Conservation (phyloP, 2,888 invertebrate genomes). For the Drosophila stalkeri region DNA sequence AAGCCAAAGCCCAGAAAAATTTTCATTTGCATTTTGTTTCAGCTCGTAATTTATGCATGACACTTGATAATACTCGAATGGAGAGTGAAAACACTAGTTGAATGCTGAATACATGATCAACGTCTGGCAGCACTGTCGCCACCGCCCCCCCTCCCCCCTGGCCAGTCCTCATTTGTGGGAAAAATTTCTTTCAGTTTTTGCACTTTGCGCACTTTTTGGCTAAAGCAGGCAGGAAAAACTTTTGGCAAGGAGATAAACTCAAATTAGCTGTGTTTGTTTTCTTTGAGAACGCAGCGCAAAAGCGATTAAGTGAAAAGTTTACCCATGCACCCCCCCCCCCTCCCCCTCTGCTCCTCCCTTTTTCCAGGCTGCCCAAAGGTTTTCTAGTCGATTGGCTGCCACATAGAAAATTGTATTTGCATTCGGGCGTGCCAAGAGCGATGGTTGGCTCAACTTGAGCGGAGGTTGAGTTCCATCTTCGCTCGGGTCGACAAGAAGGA, state of each 20-base stretch:
- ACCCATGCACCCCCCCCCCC: background rate
- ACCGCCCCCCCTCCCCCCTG: background rate
- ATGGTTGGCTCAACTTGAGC: slow-evolving; percentile 2
- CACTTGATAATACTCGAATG: slow-evolving; percentile 40
- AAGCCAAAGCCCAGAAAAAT: background rate
- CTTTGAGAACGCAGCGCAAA: slow-evolving; percentile 67
- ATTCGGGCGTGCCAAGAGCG: slow-evolving; percentile 39
- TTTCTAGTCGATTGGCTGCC: slow-evolving; percentile 72
- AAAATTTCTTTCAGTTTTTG: slow-evolving; percentile 29
- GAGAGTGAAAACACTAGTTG: slow-evolving; percentile 48
- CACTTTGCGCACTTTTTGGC: slow-evolving; percentile 52
- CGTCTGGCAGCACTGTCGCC: slow-evolving; percentile 14
- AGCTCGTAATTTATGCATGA: slow-evolving; percentile 49
- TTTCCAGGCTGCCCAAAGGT: slow-evolving; percentile 27
- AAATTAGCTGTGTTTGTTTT: slow-evolving; percentile 78
- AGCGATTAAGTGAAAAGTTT: slow-evolving; percentile 78
- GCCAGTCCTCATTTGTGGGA: background rate
- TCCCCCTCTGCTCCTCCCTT: background rate
- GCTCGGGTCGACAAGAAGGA: background rate
- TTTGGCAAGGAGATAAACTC: slow-evolving; percentile 68
- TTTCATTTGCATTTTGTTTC: slow-evolving; percentile 40
- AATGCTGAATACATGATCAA: slow-evolving; percentile 47
- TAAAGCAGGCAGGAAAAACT: slow-evolving; percentile 37
- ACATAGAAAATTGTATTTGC: slow-evolving; percentile 71
- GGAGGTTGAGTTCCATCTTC: background rate